Percentiles rank a stretch among this genome's conserved stretches.
Evolutionary conservation across 2,888 invertebrate genomes (phyloP).

Genomic region (Agriotes lineatus): DNA sequence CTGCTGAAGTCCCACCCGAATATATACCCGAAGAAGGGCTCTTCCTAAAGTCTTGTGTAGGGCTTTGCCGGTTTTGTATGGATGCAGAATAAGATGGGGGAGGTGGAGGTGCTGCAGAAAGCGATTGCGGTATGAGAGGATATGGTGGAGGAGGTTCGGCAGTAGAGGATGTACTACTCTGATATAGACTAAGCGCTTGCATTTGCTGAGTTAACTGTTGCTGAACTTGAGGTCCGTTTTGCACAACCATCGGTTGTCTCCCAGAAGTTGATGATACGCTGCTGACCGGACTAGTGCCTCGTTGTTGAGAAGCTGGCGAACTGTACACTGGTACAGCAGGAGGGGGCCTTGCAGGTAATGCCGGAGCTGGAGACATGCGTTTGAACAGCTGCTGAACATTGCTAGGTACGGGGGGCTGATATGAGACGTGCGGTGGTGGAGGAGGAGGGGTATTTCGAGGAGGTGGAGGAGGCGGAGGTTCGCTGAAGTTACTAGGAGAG

Average conservation of each 20-base stretch:
- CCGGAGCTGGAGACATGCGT: constrained; percentile 81
- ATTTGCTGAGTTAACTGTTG: constrained; percentile 91
- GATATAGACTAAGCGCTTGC: constrained; percentile 86
- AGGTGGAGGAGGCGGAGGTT: constrained; percentile 69
- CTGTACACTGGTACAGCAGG: constrained; percentile 70
- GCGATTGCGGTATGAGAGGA: constrained; percentile 68
- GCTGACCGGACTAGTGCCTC: constrained; percentile 77
- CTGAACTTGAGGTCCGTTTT: constrained; percentile 83
- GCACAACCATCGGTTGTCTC: constrained; percentile 84
- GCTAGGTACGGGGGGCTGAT: constrained; percentile 72
- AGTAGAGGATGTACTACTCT: constrained; percentile 70
- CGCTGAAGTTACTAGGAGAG: constrained; percentile 74
- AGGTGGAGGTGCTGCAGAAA: constrained; percentile 76
- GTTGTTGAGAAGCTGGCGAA: constrained; percentile 55
- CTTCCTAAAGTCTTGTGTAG: constrained; percentile 84
- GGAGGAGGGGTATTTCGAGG: constrained; percentile 76
- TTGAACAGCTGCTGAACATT: constrained; percentile 80
- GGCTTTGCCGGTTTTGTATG: constrained; percentile 89
- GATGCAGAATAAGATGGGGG: constrained; percentile 88
- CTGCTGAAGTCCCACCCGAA: constrained; percentile 83
- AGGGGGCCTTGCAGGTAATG: constrained; percentile 77
- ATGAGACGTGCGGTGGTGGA: constrained; percentile 70
- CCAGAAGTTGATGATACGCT: constrained; percentile 62
- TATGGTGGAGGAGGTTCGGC: constrained; percentile 73
- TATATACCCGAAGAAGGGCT: constrained; percentile 90